Base-by-base conservation (phyloP, 2,888 invertebrate genomes). In the Euproctis similis region DNA sequence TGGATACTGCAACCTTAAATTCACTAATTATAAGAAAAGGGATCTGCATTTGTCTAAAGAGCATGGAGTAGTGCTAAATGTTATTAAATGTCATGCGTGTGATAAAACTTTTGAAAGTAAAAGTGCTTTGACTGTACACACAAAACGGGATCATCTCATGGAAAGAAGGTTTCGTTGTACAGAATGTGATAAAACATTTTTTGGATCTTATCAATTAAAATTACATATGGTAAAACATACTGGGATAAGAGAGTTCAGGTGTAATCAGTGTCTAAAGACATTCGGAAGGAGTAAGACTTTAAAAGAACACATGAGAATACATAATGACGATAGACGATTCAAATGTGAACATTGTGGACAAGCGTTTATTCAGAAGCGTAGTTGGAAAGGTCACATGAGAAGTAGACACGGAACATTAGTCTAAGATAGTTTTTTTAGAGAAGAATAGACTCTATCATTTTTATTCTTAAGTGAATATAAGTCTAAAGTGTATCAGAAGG, bases 61-160 rank as follows among this genome's bases (percentile, higher is more conserved):
- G 0, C 78, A 78, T 27, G 74, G 74, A 0, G 52, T 64, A 0
- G 36, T 44, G 10, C 28, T 47, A n/a, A 49, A 47, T 9, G 42
- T 39, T 1, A 39, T 61, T 2, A 63, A 64, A 36, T 77, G 77
- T 25, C 53, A 63, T 3, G 65, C 67, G 1, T 77, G 76, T 31
- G 64, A 66, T 2, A 61, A 63, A 18, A 47, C 46, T 0, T 74
- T 69, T 28, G 46, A 50, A 0, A 61, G 46, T 20, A 59, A 61
- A 28, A 53, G 58, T 2, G 52, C 61, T 1, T 42, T 71, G 8
- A 60, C 54, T 1, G 45, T 58, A 1, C 77, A 78, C 25, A 61
- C 61, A 2, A 68, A 66, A 31, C 43, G 66, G n/a, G 58, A 66
- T 4, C 77, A 77, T 17, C 42, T 74, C 12, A 53, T 71, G 61